Conservation (phyloP, 2,888 invertebrate genomes). For the Melieria omissa region DNA sequence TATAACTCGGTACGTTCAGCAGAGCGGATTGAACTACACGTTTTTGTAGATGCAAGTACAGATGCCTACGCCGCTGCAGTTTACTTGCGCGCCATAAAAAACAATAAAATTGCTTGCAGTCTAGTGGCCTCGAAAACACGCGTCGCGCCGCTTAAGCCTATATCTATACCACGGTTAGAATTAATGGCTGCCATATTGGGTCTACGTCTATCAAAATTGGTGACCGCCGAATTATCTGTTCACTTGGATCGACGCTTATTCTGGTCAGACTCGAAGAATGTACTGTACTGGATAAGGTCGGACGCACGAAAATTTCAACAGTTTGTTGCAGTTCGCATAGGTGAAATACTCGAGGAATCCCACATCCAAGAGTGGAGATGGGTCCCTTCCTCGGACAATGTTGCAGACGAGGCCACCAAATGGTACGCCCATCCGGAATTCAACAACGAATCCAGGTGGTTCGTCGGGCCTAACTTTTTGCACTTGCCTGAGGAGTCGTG, state of each 20-base stretch:
- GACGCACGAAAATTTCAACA: constrained; percentile 31
- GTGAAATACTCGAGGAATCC: constrained; percentile 35
- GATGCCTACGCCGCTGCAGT: constrained; percentile 23
- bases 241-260: constrained; percentile 10
- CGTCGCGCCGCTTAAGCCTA: constrained; percentile 19
- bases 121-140: constrained; percentile 19
- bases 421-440: constrained; percentile 25
- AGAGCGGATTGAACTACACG: constrained; percentile 21
- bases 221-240: neutral
- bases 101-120: neutral
- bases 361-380: constrained; percentile 31
- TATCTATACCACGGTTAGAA: constrained; percentile 9
- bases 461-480: constrained; percentile 27
- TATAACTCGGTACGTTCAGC: constrained; percentile 6
- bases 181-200: constrained; percentile 21
- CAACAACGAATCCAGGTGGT: constrained; percentile 19
- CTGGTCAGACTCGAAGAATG: constrained; percentile 29
- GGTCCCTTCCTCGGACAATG: constrained; percentile 32
- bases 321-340: constrained; percentile 35
- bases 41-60: constrained; percentile 17
- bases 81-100: constrained; percentile 3
- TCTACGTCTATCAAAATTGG: constrained; percentile 5
- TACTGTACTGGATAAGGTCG: constrained; percentile 28
- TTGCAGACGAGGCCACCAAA: constrained; percentile 37
- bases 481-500: neutral